A percentile compares a stretch with the other conserved stretches of the same genome.
Evolutionary conservation across 2,797 vertebrate species (phyloP).

Genomic region (Mus spretus): DNA sequence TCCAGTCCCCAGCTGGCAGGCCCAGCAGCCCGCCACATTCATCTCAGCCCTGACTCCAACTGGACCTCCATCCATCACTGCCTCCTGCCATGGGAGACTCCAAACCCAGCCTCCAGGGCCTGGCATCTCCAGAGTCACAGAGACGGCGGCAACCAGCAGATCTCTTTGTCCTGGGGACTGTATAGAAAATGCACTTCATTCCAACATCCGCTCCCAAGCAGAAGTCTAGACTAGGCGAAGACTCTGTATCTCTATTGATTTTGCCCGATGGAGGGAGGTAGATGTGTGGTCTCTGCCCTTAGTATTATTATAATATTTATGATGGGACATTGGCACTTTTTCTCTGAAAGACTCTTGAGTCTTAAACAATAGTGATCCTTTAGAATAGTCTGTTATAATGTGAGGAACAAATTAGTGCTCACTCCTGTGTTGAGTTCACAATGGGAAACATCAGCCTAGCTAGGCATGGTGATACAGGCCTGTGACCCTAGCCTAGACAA

Average conservation of each 20-base stretch:
- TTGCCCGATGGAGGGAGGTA: constrained; percentile 85
- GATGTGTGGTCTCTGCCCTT: constrained; percentile 82
- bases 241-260: constrained; percentile 83
- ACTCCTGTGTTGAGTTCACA: background rate
- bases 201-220: constrained; percentile 81
- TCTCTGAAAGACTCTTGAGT: constrained; percentile 35
- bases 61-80: constrained; percentile 85
- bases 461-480: background rate
- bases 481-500: background rate
- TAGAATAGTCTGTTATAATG: background rate
- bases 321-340: constrained; percentile 53
- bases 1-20: constrained; percentile 68
- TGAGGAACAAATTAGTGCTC: background rate
- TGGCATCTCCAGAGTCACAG: constrained; percentile 63
- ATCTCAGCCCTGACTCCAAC: constrained; percentile 81
- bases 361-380: constrained; percentile 13
- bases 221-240: constrained; percentile 73
- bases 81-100: constrained; percentile 78
- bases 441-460: background rate
- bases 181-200: constrained; percentile 80
- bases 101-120: constrained; percentile 71
- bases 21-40: constrained; percentile 80
- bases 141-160: constrained; percentile 74
- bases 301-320: constrained; percentile 81
- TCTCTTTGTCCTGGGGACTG: constrained; percentile 81